Evolutionary conservation across 2,888 invertebrate species (phyloP).

Genomic region (Horisme vitalbata): DNA sequence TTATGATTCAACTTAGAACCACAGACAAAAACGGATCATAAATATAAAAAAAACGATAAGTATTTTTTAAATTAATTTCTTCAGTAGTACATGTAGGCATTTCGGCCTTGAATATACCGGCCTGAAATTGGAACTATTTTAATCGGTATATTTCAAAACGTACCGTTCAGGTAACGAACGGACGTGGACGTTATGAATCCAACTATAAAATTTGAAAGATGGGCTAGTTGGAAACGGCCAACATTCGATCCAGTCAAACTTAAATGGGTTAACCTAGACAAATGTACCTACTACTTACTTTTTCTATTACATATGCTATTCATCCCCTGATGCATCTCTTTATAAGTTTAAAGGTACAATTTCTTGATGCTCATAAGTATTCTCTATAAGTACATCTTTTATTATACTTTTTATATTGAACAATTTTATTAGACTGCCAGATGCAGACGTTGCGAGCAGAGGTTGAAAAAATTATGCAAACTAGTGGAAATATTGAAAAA

Average conservation of each 20-base stretch:
- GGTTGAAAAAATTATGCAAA: conserved; percentile 11
- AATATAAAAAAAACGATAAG: no score
- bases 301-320: no score
- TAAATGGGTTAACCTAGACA: conserved; percentile 8
- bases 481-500: conserved; percentile 19
- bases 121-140: conserved; percentile 5
- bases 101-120: not conserved
- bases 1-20: no score
- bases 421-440: conserved; percentile 7
- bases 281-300: not conserved
- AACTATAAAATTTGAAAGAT: conserved; percentile 23
- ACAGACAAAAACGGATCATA: no score
- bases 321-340: no score
- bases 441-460: conserved; percentile 11
- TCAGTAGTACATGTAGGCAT: no score
- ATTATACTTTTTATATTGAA: no score
- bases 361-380: conserved; percentile 11
- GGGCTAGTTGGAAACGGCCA: conserved; percentile 14
- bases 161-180: conserved; percentile 18
- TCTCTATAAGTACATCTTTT: no score
- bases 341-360: no score
- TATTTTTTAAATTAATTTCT: no score
- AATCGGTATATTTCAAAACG: conserved; percentile 18
- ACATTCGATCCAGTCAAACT: conserved; percentile 15
- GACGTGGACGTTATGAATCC: conserved; percentile 17